These are phyloP conservation scores for Penaeus monodon DNA, from an alignment of 2,888 invertebrate genomes.

Conservation along the genomic window DNA sequence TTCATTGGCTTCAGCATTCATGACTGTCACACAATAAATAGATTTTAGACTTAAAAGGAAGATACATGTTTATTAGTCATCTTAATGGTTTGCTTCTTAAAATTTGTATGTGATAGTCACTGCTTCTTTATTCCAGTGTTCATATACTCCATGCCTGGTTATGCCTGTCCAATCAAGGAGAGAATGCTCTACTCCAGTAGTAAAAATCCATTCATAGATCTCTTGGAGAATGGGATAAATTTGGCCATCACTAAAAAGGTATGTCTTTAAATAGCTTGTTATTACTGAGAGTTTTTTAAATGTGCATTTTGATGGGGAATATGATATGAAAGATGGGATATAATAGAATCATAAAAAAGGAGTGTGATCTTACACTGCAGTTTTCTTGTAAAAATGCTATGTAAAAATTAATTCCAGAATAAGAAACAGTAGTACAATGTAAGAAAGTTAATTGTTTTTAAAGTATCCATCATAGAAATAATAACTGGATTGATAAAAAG, in stretches of 20 bases:
- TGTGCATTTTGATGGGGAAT: not conserved
- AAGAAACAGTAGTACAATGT: no score
- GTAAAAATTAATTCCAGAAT: no score
- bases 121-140: conserved; percentile 75
- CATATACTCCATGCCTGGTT: conserved; percentile 98
- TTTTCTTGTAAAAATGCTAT: no score
- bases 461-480: no score
- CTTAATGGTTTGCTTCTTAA: not conserved
- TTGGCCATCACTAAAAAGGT: conserved; percentile 90
- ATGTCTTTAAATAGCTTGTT: conserved; percentile 67
- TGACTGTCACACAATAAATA: no score
- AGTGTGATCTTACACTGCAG: no score
- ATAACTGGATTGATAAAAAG: no score
- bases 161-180: conserved; percentile 94
- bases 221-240: conserved; percentile 81
- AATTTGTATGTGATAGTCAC: conserved; percentile 1
- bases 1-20: conserved; percentile 4
- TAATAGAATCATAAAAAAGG: no score
- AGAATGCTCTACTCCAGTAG: conserved; percentile 99
- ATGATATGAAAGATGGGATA: no score
- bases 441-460: no score
- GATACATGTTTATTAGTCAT: no score
- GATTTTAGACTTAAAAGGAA: no score
- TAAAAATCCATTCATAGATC: conserved; percentile 89
- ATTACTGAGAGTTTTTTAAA: not conserved